Evolutionary conservation across 2,113 vertebrate genomes (phyloP).

Genomic region (Eupsittula cactorum): DNA sequence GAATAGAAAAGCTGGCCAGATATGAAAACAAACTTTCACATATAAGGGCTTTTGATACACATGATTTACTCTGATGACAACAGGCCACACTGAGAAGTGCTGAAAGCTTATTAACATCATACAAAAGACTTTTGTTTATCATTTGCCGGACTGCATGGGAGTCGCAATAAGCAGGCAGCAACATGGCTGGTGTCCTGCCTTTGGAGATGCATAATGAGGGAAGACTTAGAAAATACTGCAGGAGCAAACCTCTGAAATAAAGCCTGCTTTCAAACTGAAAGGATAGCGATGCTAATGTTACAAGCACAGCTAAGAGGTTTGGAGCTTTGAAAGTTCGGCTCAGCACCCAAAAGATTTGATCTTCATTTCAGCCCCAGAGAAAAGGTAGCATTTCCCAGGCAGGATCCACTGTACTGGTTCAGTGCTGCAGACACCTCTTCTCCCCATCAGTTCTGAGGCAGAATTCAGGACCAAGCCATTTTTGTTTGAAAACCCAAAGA

Average conservation of each 20-base stretch:
- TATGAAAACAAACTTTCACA: constrained; percentile 82
- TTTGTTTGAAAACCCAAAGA: background rate
- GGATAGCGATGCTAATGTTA: background rate
- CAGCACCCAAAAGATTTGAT: background rate
- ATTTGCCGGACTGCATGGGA: constrained; percentile 75
- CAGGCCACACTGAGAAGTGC: constrained; percentile 62
- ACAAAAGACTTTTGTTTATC: constrained; percentile 85
- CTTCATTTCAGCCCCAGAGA: background rate
- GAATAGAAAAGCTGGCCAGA: constrained; percentile 75
- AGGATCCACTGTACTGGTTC: background rate
- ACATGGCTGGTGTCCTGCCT: constrained; percentile 65
- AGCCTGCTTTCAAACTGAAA: background rate
- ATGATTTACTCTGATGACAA: constrained; percentile 79
- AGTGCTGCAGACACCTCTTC: background rate
- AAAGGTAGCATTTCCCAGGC: background rate
- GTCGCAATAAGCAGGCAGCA: constrained; percentile 73
- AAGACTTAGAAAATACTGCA: constrained; percentile 63
- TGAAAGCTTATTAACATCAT: constrained; percentile 82
- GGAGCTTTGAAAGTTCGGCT: background rate
- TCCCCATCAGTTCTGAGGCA: background rate
- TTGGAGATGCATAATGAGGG: constrained; percentile 55
- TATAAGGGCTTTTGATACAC: constrained; percentile 78
- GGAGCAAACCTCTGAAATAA: constrained; percentile 24
- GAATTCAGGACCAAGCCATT: background rate
- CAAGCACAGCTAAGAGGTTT: background rate